Base-by-base conservation (phyloP, 2,888 invertebrate species). In the Strigamia maritima region DNA sequence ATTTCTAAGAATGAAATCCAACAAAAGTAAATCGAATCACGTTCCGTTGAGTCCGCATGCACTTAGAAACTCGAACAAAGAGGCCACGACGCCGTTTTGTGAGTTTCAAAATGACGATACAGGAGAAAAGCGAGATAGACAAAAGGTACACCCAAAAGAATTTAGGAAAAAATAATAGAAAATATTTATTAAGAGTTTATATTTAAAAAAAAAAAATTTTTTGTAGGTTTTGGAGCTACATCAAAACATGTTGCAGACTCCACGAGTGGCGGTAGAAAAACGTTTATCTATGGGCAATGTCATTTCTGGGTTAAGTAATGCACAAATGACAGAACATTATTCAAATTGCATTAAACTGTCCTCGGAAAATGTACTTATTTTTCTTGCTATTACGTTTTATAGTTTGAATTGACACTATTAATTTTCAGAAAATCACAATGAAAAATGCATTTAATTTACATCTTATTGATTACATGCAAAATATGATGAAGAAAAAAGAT, bases 391-490 rank as follows among this genome's bases (percentile, higher is more conserved):
- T 28, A 26, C 24, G 35, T 26, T 2, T 8, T 76, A 14, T 19
- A 28, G 1, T n/a, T 38, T 40, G 19, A 10, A 76, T 31, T 31
- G 26, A n/a, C 3, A 12, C 26, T 76, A 54, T 80, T 70, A 74
- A 81, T 81, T 85, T 89, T 6, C 86, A 93, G 92, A 95, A 94
- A 91, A 92, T 97, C 82, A 95, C 90, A 83, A 89, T 90, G 76
- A 94, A 94, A 84, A 96, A 96, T 89, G 96, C 94, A 0, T 97
- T 96, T 90, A 92, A 90, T 81, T 87, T 95, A 1, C 92, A 93
- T 81, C 88, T 96, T 75, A 95, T 96, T 83, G 95, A 97, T 85
- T 92, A 93, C 82, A 90, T 96, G 89, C 89, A 91, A 0, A 90
- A 91, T 24, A 89, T 95, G 87, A 85, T 94, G 60, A 85, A 84